Percentiles rank a stretch among this genome's conserved stretches.
Evolutionary conservation across 2,888 invertebrate species (phyloP).

Genomic region (Trachelus tabidus): DNA sequence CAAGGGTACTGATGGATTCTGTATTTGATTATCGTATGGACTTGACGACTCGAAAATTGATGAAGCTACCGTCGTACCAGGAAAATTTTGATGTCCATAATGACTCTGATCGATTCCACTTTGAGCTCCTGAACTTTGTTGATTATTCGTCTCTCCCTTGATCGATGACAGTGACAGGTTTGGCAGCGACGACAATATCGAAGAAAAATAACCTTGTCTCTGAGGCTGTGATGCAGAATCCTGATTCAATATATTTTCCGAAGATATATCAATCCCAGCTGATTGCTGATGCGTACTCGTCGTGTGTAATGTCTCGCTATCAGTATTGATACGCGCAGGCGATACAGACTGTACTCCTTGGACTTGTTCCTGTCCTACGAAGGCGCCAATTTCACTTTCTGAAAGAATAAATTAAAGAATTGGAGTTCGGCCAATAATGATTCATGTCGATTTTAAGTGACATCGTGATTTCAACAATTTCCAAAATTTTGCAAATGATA

Average conservation of each 20-base stretch:
- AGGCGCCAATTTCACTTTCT: conserved; percentile 51
- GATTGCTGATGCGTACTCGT: conserved; percentile 5
- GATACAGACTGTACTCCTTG: conserved; percentile 4
- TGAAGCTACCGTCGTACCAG: not conserved
- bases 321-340: not conserved
- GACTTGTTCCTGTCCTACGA: conserved; percentile 46
- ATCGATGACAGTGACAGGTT: conserved; percentile 55
- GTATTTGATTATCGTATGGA: not conserved
- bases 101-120: not conserved
- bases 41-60: not conserved
- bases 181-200: conserved; percentile 58
- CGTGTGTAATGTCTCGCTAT: not conserved
- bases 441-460: not conserved
- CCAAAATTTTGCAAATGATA: too few relatives aligned
- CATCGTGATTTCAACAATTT: not conserved
- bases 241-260: not conserved
- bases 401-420: not conserved
- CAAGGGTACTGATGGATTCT: not conserved
- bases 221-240: conserved; percentile 16
- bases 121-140: conserved; percentile 14
- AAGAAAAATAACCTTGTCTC: conserved; percentile 55
- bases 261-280: conserved; percentile 10
- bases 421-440: not conserved
- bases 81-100: not conserved
- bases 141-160: conserved; percentile 39